Evolutionary conservation across 2,113 vertebrate genomes (phyloP), one percentile per base, ranked within the genome.

Genomic region (Cichladusa arquata): DNA sequence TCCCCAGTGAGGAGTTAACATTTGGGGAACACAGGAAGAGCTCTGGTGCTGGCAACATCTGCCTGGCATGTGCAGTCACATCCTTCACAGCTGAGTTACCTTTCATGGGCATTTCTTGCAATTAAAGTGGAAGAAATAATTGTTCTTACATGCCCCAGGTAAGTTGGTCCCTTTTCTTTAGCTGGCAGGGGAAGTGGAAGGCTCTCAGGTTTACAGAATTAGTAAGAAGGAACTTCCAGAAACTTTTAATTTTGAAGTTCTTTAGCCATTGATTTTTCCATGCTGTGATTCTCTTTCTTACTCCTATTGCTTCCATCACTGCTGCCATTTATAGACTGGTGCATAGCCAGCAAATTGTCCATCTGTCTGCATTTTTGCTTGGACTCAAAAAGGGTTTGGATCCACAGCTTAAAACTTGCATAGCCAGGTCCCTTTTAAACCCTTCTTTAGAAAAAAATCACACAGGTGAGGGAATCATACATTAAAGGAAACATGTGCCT

Each of bases 201-300:
- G 24, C 36, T 67, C 31, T 48, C 12, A 44, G 47, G 8, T 36
- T 77, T 51, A 33, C 5, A 58, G 36, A 92, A 73, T 65, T 65
- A 64, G 25, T 53, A 50, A 78, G 81, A 70, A 25, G n/a, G 20
- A 82, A 29, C 77, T 88, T 88, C 20, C 78, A 87, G 70, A 53
- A 85, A 24, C 20, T 19, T 69, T 61, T 72, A 1, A 17, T 69
- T 81, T 45, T 65, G 31, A 48, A 81, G 31, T 36, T 83, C 71
- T 86, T 86, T 50, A 72, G 62, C 40, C 50, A 34, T 26, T 48
- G 93, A 40, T 92, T 96, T 92, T 95, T 92, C 77, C 57, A 69
- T 20, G 83, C 83, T 81, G 60, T 19, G 7, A 34, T 86, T 79
- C 62, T 60, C 69, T 84, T 48, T 66, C 23, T 76, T 91, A 66